A percentile compares a stretch with the other conserved stretches of the same genome.
phyloP scores from a whole-genome alignment of 2,797 vertebrate genomes.

The Acanthurus leucopareius region DNA sequence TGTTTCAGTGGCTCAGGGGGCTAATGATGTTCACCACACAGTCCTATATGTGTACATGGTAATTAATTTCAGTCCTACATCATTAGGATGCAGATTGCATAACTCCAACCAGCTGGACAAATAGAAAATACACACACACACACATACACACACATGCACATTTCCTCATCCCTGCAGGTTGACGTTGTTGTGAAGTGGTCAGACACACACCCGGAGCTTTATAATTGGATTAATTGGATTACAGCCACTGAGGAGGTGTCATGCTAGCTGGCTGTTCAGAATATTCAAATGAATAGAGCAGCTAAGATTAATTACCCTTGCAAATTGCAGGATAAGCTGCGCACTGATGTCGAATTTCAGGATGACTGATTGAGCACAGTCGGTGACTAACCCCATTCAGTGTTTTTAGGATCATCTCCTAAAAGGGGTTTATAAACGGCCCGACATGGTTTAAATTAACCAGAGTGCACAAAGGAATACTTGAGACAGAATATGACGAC shows the following conservation, averaged over 20 bases:
- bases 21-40: slow-evolving; percentile 27
- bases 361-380: background rate
- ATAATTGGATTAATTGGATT: slow-evolving; percentile 26
- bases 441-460: background rate
- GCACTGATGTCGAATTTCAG: slow-evolving; percentile 1
- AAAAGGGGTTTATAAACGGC: background rate
- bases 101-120: slow-evolving; percentile 63
- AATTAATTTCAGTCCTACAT: slow-evolving; percentile 65
- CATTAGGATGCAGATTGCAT: slow-evolving; percentile 58
- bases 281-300: slow-evolving; percentile 25
- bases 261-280: slow-evolving; percentile 8
- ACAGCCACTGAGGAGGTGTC: slow-evolving; percentile 36
- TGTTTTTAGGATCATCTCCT: background rate
- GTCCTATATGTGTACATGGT: slow-evolving; percentile 15
- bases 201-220: slow-evolving; percentile 29
- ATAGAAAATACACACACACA: slow-evolving; percentile 12
- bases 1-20: background rate
- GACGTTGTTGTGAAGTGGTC: slow-evolving; percentile 20
- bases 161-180: slow-evolving; percentile 26
- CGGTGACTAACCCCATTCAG: background rate
- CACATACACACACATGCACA: slow-evolving; percentile 1
- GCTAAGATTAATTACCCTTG: slow-evolving; percentile 19
- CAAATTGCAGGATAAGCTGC: slow-evolving; percentile 1
- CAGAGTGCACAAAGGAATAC: background rate
- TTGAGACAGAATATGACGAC: background rate